Conservation (phyloP, 2,888 invertebrate genomes). For the Pollenia angustigena region DNA sequence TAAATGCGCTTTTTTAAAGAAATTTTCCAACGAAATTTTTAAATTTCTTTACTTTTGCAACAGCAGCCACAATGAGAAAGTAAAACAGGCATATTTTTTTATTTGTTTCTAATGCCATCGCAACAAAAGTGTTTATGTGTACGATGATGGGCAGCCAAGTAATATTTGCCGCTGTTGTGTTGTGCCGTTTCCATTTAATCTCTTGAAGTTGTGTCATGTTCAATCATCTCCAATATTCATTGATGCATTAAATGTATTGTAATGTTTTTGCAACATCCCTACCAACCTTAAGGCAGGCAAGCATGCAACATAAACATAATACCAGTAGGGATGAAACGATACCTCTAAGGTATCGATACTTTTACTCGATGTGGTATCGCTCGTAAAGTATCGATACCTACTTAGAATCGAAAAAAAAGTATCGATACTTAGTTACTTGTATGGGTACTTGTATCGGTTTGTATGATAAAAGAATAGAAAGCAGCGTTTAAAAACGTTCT, state of each 20-base stretch:
- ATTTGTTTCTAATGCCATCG: background rate
- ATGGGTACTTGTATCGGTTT: too few relatives aligned
- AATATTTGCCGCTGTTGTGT: background rate
- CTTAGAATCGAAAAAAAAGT: too few relatives aligned
- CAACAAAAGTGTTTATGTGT: background rate
- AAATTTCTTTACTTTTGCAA: slow-evolving; percentile 14
- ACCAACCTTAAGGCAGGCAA: background rate
- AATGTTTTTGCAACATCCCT: slow-evolving; percentile 17
- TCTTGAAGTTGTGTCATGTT: slow-evolving; percentile 57
- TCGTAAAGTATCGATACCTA: too few relatives aligned
- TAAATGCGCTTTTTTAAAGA: slow-evolving; percentile 2
- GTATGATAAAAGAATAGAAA: too few relatives aligned
- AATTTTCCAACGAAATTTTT: background rate
- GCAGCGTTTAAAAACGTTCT: too few relatives aligned
- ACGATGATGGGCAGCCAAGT: background rate
- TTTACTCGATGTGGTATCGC: too few relatives aligned
- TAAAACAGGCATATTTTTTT: background rate
- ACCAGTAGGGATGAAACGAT: too few relatives aligned
- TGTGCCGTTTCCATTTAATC: slow-evolving; percentile 17
- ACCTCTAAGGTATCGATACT: too few relatives aligned
- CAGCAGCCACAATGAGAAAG: background rate
- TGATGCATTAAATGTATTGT: slow-evolving; percentile 53
- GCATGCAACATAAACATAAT: background rate
- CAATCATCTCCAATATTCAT: slow-evolving; percentile 46
- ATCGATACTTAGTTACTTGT: too few relatives aligned